These are phyloP conservation scores for Drosophila insularis DNA, from an alignment of 1,140 invertebrate species.

Conservation along the genomic window DNA sequence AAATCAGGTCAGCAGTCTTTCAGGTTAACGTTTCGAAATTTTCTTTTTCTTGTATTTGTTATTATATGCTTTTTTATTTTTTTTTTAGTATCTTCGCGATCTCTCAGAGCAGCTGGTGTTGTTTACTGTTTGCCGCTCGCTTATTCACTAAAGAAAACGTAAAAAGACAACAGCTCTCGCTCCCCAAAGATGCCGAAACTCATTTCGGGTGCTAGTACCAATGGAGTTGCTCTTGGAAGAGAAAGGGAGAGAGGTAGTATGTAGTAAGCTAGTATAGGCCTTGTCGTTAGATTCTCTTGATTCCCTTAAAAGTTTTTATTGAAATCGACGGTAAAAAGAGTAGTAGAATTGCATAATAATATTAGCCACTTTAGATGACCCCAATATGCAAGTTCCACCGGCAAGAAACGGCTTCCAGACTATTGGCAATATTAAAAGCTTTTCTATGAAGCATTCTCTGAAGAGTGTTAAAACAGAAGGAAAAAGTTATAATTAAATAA, in stretches of 20 bases:
- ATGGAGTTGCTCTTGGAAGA: constrained; percentile 7
- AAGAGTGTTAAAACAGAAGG: no score
- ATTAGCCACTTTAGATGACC: not conserved
- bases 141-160: constrained; percentile 63
- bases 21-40: constrained; percentile 51
- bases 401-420: not conserved
- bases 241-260: not conserved
- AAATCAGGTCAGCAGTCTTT: constrained; percentile 20
- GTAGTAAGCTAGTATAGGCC: not conserved
- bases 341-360: not conserved
- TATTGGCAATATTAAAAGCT: constrained; percentile 28
- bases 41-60: constrained; percentile 30
- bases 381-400: not conserved
- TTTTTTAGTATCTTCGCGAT: constrained; percentile 15
- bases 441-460: not conserved
- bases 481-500: no score
- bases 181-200: constrained; percentile 52
- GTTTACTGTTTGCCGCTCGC: constrained; percentile 77
- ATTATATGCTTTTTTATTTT: constrained; percentile 11
- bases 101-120: constrained; percentile 44
- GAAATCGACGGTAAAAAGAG: not conserved
- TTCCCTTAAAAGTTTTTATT: not conserved
- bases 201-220: constrained; percentile 37
- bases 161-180: constrained; percentile 41
- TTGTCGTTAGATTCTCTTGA: not conserved